A percentile compares a stretch with the other conserved stretches of the same genome.
These are phyloP conservation scores for Sebastes miniatus DNA, from an alignment of 2,797 vertebrate genomes.

Conservation along the genomic window DNA sequence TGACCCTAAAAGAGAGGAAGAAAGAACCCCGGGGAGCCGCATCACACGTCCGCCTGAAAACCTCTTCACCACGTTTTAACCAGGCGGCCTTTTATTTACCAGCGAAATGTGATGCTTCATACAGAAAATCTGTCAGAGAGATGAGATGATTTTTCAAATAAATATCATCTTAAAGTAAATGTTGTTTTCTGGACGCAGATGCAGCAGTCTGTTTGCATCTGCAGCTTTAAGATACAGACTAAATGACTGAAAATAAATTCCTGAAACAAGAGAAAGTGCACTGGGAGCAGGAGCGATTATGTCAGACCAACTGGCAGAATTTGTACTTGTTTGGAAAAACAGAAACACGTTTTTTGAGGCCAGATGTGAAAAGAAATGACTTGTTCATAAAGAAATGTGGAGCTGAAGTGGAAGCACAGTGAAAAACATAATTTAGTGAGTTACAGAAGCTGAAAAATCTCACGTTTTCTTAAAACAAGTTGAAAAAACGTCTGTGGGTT, in stretches of 20 bases:
- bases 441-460: not conserved
- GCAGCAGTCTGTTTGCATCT: not conserved
- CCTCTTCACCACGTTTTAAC: not conserved
- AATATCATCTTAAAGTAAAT: not conserved
- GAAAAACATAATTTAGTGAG: not conserved
- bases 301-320: not conserved
- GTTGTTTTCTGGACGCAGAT: not conserved
- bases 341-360: not conserved
- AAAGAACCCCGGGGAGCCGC: conserved; percentile 22
- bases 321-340: not conserved
- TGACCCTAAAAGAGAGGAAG: not conserved
- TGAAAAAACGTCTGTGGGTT: not conserved
- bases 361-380: conserved; percentile 1
- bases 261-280: not conserved
- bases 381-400: not conserved
- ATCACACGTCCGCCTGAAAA: not conserved
- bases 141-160: not conserved
- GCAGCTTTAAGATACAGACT: not conserved
- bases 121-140: not conserved
- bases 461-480: not conserved
- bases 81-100: conserved; percentile 14
- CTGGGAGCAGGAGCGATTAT: not conserved
- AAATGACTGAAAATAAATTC: not conserved
- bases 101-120: not conserved
- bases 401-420: not conserved